Percentiles rank a stretch among this genome's conserved stretches.
Conservation (phyloP, 2,113 vertebrate genomes). For the Cichladusa arquata region DNA sequence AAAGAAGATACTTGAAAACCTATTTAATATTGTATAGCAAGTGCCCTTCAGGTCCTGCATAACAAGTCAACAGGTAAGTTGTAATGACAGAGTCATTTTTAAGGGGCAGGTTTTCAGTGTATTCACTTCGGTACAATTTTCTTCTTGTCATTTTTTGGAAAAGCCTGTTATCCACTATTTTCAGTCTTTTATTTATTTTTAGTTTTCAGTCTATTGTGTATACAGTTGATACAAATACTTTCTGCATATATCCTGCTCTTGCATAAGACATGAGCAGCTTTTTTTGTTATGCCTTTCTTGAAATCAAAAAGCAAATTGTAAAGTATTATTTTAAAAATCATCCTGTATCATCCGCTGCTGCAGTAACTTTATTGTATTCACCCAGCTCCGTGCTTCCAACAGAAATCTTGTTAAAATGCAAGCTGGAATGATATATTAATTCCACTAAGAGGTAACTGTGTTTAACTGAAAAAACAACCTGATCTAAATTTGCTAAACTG, state of each 20-base stretch:
- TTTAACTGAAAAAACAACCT: background rate
- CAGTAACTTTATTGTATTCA: background rate
- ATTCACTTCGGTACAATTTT: slow-evolving; percentile 67
- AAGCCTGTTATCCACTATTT: background rate
- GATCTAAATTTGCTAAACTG: slow-evolving; percentile 10
- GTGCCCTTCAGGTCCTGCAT: slow-evolving; percentile 33
- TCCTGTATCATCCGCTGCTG: background rate
- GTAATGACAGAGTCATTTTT: slow-evolving; percentile 69
- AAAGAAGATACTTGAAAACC: background rate
- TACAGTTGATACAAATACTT: background rate
- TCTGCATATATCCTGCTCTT: background rate
- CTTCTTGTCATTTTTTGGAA: slow-evolving; percentile 48
- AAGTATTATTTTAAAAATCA: background rate
- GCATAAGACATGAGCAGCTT: background rate
- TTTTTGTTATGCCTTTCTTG: background rate
- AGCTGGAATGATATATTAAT: background rate
- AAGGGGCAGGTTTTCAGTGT: slow-evolving; percentile 70
- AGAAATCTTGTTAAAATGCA: background rate
- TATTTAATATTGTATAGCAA: background rate
- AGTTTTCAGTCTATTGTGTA: background rate
- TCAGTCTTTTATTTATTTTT: background rate
- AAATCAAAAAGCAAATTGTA: background rate
- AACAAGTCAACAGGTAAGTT: slow-evolving; percentile 65
- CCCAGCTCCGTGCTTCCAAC: background rate
- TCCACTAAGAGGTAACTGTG: background rate